Percentiles rank a stretch among this genome's conserved stretches.
These are phyloP conservation scores for Petaurus breviceps DNA, from an alignment of 2,113 vertebrate genomes.

Conservation along the genomic window DNA sequence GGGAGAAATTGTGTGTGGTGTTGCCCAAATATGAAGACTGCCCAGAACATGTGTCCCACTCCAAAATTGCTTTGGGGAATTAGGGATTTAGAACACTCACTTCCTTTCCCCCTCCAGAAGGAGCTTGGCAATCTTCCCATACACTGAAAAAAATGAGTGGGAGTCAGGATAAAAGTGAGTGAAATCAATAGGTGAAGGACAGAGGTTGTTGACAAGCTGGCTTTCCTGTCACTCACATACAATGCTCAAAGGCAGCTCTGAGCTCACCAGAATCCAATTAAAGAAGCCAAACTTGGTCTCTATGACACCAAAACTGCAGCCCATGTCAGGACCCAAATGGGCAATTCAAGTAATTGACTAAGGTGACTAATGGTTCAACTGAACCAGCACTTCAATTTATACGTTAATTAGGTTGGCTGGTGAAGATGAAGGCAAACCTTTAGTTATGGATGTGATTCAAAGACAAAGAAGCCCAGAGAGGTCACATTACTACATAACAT, in stretches of 20 bases:
- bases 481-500: neutral
- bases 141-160: constrained; percentile 50
- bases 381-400: neutral
- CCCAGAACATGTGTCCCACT: constrained; percentile 57
- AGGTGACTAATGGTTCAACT: neutral
- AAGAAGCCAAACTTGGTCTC: neutral
- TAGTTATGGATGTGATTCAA: neutral
- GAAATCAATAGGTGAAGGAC: neutral
- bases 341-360: neutral
- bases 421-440: neutral
- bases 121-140: constrained; percentile 49
- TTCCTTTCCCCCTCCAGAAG: constrained; percentile 10
- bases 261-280: neutral
- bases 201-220: constrained; percentile 36
- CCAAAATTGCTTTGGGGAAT: constrained; percentile 68
- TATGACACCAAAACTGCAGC: neutral
- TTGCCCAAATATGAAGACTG: constrained; percentile 27
- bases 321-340: neutral
- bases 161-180: constrained; percentile 22
- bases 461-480: neutral
- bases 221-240: constrained; percentile 24
- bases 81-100: constrained; percentile 60
- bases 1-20: constrained; percentile 30
- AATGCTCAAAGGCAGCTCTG: neutral
- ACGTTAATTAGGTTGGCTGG: neutral